Conservation (phyloP, 1,140 invertebrate species). For the Gryllus bimaculatus region DNA sequence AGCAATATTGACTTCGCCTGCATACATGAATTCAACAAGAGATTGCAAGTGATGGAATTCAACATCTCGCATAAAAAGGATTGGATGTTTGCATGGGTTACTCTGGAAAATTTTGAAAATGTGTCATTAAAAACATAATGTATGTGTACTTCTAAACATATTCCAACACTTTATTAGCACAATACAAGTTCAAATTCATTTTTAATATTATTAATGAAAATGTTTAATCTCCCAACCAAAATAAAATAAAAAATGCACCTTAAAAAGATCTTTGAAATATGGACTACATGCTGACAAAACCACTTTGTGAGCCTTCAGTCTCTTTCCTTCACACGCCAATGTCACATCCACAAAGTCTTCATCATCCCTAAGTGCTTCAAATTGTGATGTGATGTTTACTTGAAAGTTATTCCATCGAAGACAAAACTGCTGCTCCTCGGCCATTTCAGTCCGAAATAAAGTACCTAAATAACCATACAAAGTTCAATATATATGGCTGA, state of each 20-base stretch:
- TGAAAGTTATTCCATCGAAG: conserved; percentile 90
- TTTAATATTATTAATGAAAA: neutral
- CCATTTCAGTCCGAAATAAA: conserved; percentile 27
- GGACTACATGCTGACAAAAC: conserved; percentile 69
- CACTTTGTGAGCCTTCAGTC: conserved; percentile 69
- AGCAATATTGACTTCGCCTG: conserved; percentile 83
- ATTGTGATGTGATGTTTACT: conserved; percentile 73
- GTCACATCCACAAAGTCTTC: conserved; percentile 77
- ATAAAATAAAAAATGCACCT: conserved; percentile 43
- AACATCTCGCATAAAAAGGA: conserved; percentile 75
- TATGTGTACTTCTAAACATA: neutral
- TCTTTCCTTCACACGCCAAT: conserved; percentile 66
- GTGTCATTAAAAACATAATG: neutral
- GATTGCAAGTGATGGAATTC: conserved; percentile 64
- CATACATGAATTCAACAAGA: conserved; percentile 74
- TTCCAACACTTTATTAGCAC: too few species aligned
- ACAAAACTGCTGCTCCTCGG: conserved; percentile 75
- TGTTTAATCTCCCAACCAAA: neutral
- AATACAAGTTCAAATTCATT: neutral
- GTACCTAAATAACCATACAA: neutral
- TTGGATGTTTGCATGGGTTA: conserved; percentile 76
- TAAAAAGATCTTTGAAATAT: conserved; percentile 72
- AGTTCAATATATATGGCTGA: too few species aligned
- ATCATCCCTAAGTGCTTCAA: conserved; percentile 66
- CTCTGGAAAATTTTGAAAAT: conserved; percentile 44